These are phyloP conservation scores for Rhingia rostrata DNA, from an alignment of 2,888 invertebrate species.

Conservation along the genomic window DNA sequence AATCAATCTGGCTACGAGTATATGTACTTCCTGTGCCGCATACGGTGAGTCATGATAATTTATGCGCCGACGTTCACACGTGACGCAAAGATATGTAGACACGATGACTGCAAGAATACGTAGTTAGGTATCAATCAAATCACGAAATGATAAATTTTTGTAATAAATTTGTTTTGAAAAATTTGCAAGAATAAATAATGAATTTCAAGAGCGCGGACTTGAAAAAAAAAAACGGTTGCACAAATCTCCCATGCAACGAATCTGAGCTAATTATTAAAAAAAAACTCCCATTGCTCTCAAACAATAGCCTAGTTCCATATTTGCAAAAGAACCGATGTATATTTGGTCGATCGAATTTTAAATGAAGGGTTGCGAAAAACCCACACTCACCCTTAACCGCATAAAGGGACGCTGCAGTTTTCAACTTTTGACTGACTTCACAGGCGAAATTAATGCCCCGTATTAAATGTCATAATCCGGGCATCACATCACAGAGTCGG, in stretches of 20 bases:
- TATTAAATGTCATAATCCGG: conserved; percentile 73
- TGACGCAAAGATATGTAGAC: conserved; percentile 32
- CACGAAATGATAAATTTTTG: no score
- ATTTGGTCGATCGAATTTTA: not conserved
- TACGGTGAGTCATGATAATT: conserved; percentile 48
- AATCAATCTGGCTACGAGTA: conserved; percentile 29
- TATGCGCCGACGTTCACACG: conserved; percentile 41
- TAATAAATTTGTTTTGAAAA: no score
- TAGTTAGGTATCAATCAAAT: not conserved
- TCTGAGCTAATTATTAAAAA: conserved; percentile 58
- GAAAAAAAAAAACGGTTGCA: conserved; percentile 28
- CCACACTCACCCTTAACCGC: conserved; percentile 37
- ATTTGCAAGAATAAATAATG: conserved; percentile 4
- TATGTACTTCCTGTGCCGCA: conserved; percentile 46
- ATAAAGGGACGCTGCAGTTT: conserved; percentile 47
- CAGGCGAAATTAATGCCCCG: conserved; percentile 55
- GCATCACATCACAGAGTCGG: conserved; percentile 46
- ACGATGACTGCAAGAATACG: conserved; percentile 23
- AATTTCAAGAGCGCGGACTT: conserved; percentile 23
- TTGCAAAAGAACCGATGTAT: not conserved
- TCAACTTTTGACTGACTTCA: conserved; percentile 47
- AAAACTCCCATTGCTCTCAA: conserved; percentile 49
- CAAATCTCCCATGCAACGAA: conserved; percentile 49
- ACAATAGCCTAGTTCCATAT: conserved; percentile 7
- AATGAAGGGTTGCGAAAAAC: conserved; percentile 28